Conservation (phyloP, 2,113 vertebrate genomes). For the Bos indicus region DNA sequence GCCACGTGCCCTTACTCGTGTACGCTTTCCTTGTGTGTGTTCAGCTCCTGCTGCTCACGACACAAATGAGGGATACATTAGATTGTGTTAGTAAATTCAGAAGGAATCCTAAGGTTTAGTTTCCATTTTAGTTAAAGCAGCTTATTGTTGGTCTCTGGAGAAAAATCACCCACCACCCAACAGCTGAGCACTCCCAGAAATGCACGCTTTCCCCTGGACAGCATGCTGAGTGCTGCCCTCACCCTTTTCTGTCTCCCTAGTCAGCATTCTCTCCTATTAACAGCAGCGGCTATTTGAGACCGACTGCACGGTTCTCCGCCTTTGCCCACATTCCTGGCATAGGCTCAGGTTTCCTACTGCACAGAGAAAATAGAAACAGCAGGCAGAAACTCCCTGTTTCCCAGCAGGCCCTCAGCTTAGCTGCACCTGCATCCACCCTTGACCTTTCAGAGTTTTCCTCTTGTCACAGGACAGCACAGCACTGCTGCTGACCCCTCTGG, state of each 20-base stretch:
- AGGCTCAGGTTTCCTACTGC: neutral
- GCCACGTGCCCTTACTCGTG: neutral
- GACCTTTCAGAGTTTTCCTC: neutral
- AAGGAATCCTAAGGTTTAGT: neutral
- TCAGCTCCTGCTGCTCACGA: neutral
- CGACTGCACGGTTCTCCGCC: no score
- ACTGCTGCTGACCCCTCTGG: neutral
- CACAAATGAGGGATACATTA: neutral
- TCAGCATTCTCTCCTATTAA: neutral
- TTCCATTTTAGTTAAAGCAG: neutral
- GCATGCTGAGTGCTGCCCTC: neutral
- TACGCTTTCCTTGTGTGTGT: accelerated
- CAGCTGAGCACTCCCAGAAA: neutral
- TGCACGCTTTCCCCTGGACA: accelerated
- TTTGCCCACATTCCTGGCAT: neutral
- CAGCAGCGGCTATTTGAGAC: neutral
- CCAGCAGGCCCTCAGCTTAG: neutral
- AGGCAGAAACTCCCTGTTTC: neutral
- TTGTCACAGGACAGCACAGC: neutral
- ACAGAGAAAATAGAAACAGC: neutral
- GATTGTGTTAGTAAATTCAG: neutral
- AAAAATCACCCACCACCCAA: neutral
- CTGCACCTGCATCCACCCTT: neutral
- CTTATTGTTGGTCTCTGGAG: neutral
- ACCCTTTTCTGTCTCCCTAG: neutral